Evolutionary conservation across 1,140 invertebrate genomes (phyloP).

Genomic region (Trichonephila inaurata): DNA sequence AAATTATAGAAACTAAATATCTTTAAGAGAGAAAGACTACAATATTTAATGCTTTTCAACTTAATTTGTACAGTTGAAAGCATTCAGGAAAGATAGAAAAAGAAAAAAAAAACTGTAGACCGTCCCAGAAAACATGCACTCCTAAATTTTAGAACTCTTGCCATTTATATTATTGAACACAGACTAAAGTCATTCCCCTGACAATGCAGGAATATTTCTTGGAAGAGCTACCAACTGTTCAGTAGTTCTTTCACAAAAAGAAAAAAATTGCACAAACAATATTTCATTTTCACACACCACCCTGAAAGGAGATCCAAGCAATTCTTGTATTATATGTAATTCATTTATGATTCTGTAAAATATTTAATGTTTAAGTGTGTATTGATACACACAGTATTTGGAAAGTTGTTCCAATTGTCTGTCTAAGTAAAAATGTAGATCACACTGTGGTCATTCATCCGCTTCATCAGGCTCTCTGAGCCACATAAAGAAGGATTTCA

Average conservation of each 20-base stretch:
- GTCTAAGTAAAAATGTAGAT: slow-evolving; percentile 16
- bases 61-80: not conserved
- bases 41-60: not conserved
- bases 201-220: slow-evolving; percentile 31
- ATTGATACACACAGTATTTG: slow-evolving; percentile 20
- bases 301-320: slow-evolving; percentile 55
- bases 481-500: slow-evolving; percentile 84
- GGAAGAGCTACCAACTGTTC: not conserved
- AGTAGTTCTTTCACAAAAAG: slow-evolving; percentile 31
- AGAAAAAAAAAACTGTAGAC: not conserved
- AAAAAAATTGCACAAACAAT: slow-evolving; percentile 52
- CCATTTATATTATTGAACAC: not conserved
- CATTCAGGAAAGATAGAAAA: not conserved
- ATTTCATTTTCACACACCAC: slow-evolving; percentile 30
- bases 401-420: slow-evolving; percentile 26
- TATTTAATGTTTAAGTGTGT: not conserved
- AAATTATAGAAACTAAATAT: slow-evolving; percentile 10
- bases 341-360: slow-evolving; percentile 2
- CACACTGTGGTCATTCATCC: slow-evolving; percentile 28
- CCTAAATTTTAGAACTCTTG: not conserved
- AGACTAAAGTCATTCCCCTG: not conserved
- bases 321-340: not conserved
- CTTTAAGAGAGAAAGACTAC: not conserved
- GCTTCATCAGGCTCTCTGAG: slow-evolving; percentile 82
- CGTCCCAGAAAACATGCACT: slow-evolving; percentile 1